A percentile compares a stretch with the other conserved stretches of the same genome.
Conservation (phyloP, 2,888 invertebrate genomes). For the Ophioninae sp. region DNA sequence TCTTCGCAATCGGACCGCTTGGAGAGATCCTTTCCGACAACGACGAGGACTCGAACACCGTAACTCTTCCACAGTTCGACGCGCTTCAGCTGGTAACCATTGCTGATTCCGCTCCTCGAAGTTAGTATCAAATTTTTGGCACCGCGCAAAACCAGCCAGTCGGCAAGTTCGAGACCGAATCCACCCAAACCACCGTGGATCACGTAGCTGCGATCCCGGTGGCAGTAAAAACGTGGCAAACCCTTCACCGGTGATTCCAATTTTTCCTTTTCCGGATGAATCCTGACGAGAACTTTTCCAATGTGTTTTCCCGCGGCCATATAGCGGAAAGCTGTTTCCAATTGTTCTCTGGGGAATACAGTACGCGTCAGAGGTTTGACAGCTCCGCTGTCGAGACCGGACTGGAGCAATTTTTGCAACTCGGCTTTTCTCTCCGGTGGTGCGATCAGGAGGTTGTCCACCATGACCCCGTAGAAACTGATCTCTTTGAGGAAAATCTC, state of each 20-base stretch:
- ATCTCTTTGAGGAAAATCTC: conserved; percentile 87
- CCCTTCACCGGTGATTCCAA: conserved; percentile 76
- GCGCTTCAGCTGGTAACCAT: conserved; percentile 91
- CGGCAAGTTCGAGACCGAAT: conserved; percentile 93
- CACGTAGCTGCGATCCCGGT: conserved; percentile 83
- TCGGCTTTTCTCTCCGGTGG: conserved; percentile 82
- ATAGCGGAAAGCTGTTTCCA: conserved; percentile 88
- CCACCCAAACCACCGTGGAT: conserved; percentile 94
- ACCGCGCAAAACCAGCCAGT: conserved; percentile 93
- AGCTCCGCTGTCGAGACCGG: conserved; percentile 86
- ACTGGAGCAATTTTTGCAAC: conserved; percentile 83
- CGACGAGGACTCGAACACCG: conserved; percentile 86
- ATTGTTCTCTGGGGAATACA: conserved; percentile 85
- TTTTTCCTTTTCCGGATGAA: conserved; percentile 68
- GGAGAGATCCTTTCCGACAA: conserved; percentile 86
- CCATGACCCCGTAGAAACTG: conserved; percentile 89
- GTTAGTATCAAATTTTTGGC: conserved; percentile 90
- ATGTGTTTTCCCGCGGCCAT: conserved; percentile 89
- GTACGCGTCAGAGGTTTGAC: conserved; percentile 87
- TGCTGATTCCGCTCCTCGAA: conserved; percentile 89
- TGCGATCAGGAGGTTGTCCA: conserved; percentile 86
- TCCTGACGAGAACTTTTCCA: conserved; percentile 85
- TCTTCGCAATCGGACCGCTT: conserved; percentile 86
- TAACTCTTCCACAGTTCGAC: conserved; percentile 87
- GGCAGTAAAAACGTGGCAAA: conserved; percentile 82